These are phyloP conservation scores for Apocrypta bakeri DNA, from an alignment of 1,140 invertebrate genomes.

Conservation along the genomic window DNA sequence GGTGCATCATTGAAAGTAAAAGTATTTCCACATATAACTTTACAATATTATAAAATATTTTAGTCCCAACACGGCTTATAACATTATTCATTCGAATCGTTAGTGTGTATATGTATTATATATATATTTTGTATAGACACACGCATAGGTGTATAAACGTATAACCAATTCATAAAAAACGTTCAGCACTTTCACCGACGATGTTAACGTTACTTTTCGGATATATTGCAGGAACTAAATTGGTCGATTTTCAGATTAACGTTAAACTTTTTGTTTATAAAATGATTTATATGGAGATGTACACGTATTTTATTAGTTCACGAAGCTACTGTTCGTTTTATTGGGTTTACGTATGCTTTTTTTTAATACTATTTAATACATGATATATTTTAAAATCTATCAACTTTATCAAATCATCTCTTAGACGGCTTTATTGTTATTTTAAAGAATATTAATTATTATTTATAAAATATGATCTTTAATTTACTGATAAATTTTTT, in stretches of 20 bases:
- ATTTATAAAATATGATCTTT: too few relatives aligned
- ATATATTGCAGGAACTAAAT: not conserved
- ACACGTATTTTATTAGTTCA: too few relatives aligned
- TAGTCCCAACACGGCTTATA: not conserved
- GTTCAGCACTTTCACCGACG: conserved; percentile 32
- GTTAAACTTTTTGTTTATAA: too few relatives aligned
- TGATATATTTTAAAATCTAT: too few relatives aligned
- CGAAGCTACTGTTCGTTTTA: too few relatives aligned
- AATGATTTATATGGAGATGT: not conserved
- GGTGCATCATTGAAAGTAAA: conserved; percentile 10
- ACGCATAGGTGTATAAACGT: not conserved
- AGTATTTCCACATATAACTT: not conserved
- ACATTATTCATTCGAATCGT: not conserved
- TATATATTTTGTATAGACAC: not conserved
- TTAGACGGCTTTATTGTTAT: too few relatives aligned
- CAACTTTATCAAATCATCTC: too few relatives aligned
- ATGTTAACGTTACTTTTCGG: not conserved
- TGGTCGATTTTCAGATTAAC: not conserved
- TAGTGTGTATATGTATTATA: not conserved
- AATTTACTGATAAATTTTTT: too few relatives aligned
- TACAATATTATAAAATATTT: not conserved
- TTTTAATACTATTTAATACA: too few relatives aligned
- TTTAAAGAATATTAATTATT: too few relatives aligned
- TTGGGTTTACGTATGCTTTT: too few relatives aligned
- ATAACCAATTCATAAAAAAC: not conserved